These are phyloP conservation scores for Siniperca scherzeri DNA, from an alignment of 2,797 vertebrate genomes.

Conservation along the genomic window DNA sequence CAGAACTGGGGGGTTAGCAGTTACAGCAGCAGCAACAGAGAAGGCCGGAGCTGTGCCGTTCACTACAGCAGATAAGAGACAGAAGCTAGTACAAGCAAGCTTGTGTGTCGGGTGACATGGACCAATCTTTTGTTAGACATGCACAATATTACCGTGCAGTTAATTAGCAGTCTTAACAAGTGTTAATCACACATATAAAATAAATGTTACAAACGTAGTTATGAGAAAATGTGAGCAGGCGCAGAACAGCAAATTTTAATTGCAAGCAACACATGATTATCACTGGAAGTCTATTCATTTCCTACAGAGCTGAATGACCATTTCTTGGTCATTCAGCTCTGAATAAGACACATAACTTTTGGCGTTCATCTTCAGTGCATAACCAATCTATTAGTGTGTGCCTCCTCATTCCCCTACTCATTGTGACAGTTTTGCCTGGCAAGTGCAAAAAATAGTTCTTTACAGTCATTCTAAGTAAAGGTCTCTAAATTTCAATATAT, in stretches of 20 bases:
- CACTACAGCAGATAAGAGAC: conserved; percentile 91
- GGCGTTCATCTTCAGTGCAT: not conserved
- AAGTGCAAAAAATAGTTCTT: not conserved
- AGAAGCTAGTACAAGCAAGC: conserved; percentile 62
- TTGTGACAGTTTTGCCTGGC: not conserved
- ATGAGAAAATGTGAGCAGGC: conserved; percentile 22
- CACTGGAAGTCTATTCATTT: not conserved
- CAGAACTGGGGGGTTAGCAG: conserved; percentile 83
- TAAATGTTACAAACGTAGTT: not conserved
- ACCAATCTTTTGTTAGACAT: conserved; percentile 40
- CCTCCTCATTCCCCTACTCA: not conserved
- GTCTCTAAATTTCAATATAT: not conserved
- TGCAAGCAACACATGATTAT: not conserved
- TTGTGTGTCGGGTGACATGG: conserved; percentile 13
- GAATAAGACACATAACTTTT: not conserved
- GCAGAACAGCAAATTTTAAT: not conserved
- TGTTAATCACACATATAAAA: conserved; percentile 27
- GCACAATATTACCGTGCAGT: conserved; percentile 48
- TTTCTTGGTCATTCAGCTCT: too few species aligned
- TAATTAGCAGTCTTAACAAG: conserved; percentile 20
- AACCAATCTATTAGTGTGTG: not conserved
- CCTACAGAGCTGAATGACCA: conserved; percentile 3
- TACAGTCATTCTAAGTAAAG: not conserved
- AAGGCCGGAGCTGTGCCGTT: conserved; percentile 93
- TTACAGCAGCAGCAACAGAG: conserved; percentile 85